Conservation (phyloP, 1,140 invertebrate species). For the Tetragonula clypearis region DNA sequence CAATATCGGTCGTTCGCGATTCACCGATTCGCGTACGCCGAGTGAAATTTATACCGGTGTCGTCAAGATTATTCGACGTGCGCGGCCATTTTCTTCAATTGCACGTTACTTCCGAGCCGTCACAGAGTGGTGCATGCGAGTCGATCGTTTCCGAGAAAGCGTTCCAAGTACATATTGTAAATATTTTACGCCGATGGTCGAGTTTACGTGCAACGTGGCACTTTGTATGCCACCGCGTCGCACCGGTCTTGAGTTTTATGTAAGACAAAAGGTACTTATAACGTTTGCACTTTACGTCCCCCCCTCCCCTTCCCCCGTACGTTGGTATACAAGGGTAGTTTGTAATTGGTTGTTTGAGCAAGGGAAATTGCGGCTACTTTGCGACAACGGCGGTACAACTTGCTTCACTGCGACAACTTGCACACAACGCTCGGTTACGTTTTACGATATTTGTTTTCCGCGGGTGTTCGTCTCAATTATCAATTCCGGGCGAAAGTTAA, state of each 20-base stretch:
- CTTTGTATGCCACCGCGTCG: background rate
- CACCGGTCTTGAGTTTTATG: constrained; percentile 3
- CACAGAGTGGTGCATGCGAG: too few relatives aligned
- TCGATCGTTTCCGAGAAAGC: constrained; percentile 4
- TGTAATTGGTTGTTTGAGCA: constrained; percentile 16
- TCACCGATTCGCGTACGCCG: background rate
- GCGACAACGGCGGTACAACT: background rate
- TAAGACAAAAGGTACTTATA: background rate
- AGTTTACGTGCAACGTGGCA: background rate
- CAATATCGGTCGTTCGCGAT: constrained; percentile 9
- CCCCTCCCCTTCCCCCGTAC: background rate
- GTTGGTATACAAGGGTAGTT: background rate
- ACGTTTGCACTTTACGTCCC: background rate
- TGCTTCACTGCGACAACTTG: background rate
- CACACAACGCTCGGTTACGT: too few relatives aligned
- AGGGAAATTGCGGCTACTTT: background rate
- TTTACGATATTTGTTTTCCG: background rate
- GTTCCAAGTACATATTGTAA: background rate
- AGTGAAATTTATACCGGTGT: constrained; percentile 6
- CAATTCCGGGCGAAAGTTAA: background rate
- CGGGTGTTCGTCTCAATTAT: background rate
- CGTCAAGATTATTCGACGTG: background rate
- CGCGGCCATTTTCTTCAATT: background rate
- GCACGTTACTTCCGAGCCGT: background rate
- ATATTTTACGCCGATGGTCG: constrained; percentile 4